A percentile compares a stretch with the other conserved stretches of the same genome.
These are phyloP conservation scores for Calephelis perditalis DNA, from an alignment of 2,888 invertebrate species.

Conservation along the genomic window DNA sequence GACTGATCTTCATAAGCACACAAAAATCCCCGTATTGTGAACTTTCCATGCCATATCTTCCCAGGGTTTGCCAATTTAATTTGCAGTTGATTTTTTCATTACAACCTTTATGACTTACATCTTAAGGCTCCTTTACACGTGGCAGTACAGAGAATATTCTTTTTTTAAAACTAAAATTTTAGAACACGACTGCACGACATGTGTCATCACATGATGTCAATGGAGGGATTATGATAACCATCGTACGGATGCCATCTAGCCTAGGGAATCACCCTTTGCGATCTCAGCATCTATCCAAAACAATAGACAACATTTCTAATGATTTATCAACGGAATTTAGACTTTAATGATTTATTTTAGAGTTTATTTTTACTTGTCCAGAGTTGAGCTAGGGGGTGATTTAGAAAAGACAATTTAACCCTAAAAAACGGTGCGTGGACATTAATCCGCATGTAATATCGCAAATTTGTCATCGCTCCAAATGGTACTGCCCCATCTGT, in stretches of 20 bases:
- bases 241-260: slow-evolving; percentile 73
- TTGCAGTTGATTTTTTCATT: slow-evolving; percentile 20
- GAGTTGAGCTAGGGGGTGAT: slow-evolving; percentile 46
- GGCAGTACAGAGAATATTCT: slow-evolving; percentile 32
- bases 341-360: slow-evolving; percentile 32
- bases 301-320: slow-evolving; percentile 41
- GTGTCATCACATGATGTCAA: slow-evolving; percentile 78
- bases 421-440: slow-evolving; percentile 73
- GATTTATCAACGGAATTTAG: slow-evolving; percentile 28
- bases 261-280: slow-evolving; percentile 73
- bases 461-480: slow-evolving; percentile 74
- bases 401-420: slow-evolving; percentile 76
- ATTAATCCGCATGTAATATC: slow-evolving; percentile 78
- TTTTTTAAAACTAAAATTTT: slow-evolving; percentile 67
- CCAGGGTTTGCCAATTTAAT: slow-evolving; percentile 44
- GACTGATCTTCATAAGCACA: slow-evolving; percentile 61
- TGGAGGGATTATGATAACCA: slow-evolving; percentile 78
- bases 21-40: slow-evolving; percentile 58
- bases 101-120: slow-evolving; percentile 35
- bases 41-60: slow-evolving; percentile 56
- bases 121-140: slow-evolving; percentile 36
- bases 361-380: slow-evolving; percentile 31
- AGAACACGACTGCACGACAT: slow-evolving; percentile 71
- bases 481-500: slow-evolving; percentile 59
- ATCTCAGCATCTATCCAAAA: slow-evolving; percentile 51